A percentile compares a stretch with the other conserved stretches of the same genome.
These are phyloP conservation scores for Paramisgurnus dabryanus DNA, from an alignment of 2,113 vertebrate species.

Conservation along the genomic window DNA sequence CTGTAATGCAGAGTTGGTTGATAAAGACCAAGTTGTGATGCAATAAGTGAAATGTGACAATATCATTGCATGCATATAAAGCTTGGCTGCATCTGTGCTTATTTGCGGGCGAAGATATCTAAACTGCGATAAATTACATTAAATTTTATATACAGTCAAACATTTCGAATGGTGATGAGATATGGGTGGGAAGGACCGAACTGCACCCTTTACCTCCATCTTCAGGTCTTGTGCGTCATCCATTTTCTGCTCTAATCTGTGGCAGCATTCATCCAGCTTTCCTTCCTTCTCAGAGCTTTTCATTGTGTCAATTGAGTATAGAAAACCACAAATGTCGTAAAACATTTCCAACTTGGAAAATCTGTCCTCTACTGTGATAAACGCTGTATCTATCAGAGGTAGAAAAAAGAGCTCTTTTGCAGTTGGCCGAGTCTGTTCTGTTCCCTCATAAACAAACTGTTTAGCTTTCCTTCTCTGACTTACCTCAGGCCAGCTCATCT, in stretches of 20 bases:
- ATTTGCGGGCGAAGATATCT: too few species aligned
- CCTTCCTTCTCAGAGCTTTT: constrained; percentile 4
- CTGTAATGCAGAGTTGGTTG: too few species aligned
- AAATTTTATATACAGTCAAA: too few species aligned
- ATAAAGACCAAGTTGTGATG: too few species aligned
- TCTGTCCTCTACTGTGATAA: constrained; percentile 12
- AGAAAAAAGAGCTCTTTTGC: constrained; percentile 8
- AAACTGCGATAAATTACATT: too few species aligned
- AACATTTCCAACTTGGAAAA: constrained; percentile 37
- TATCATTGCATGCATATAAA: too few species aligned
- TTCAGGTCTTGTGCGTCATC: constrained; percentile 38
- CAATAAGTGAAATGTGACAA: too few species aligned
- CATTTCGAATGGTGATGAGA: neutral
- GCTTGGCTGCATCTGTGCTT: too few species aligned
- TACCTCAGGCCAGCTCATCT: too few species aligned
- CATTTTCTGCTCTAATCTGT: constrained; percentile 25
- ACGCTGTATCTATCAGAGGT: constrained; percentile 9
- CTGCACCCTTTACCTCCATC: constrained; percentile 36
- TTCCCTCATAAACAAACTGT: too few species aligned
- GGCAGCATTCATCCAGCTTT: constrained; percentile 34
- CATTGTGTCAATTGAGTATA: constrained; percentile 38
- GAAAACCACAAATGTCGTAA: constrained; percentile 42
- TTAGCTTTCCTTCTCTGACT: too few species aligned
- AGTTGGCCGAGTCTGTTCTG: too few species aligned
- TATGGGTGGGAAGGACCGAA: constrained; percentile 24